Evolutionary conservation across 1,140 invertebrate species (phyloP), one percentile per base, ranked within the genome.

Genomic region (Episyrphus balteatus): DNA sequence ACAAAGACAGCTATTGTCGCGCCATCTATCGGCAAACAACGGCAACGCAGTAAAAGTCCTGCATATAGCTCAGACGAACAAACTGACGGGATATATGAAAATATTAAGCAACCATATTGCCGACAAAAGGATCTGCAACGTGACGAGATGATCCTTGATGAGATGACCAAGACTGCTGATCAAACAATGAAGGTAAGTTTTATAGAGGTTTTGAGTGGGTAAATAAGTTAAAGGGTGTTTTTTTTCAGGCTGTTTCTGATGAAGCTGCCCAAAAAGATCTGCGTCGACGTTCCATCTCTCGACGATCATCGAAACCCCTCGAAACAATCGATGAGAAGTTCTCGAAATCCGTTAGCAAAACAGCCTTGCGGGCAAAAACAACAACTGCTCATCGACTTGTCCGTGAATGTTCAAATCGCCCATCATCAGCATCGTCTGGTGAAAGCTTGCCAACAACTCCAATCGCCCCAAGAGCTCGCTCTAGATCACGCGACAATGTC

Each of bases 121-220:
- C 53, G 65, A 0, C 63, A 65, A 48, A 33, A 38, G 14, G 65
- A 67, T 45, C 49, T 67, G 49, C 53, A 62, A 34, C 55, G 65
- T 12, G 65, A 68, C 49, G 62, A 55, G 0, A 61, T 56, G 39
- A 63, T 68, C 21, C 55, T 67, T 14, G 65, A 54, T 49, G 65
- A 68, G 54, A 65, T 68, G 64, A 67, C 59, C 7, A 53, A 61
- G 31, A 61, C 58, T 46, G 65, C 65, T 54, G 62, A 68, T 56
- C 58, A 65, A 44, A 63, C 65, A 53, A 46, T 68, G 62, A 66
- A 62, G 55, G 65, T 67, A 36, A 31, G 39, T 33, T n/a, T 46
- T 11, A 39, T 14, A 39, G 32, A 17, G 26, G 32, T 41, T 17
- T 21, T n/a, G 12, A n/a, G n/a, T n/a, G n/a, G n/a, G n/a, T n/a